Conservation (phyloP, 2,888 invertebrate species). For the Drosophila prostipennis region DNA sequence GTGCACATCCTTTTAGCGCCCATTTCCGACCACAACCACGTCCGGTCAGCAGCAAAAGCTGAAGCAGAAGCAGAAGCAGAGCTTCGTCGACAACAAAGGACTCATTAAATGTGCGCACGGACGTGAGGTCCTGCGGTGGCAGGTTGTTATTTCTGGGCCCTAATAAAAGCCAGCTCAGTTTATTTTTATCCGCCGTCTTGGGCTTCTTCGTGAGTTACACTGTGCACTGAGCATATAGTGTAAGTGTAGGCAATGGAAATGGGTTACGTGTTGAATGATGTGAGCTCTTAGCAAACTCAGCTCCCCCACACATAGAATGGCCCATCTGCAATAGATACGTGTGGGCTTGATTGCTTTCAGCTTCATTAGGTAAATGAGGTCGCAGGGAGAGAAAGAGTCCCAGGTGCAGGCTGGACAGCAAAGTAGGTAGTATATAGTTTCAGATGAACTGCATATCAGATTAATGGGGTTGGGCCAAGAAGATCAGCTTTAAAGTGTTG, state of each 20-base stretch:
- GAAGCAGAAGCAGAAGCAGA: slow-evolving; percentile 36
- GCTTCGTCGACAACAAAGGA: slow-evolving; percentile 44
- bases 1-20: slow-evolving; percentile 68
- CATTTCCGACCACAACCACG: slow-evolving; percentile 72
- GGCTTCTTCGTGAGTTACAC: slow-evolving; percentile 47
- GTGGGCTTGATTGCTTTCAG: slow-evolving; percentile 25
- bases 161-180: slow-evolving; percentile 57
- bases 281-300: slow-evolving; percentile 38
- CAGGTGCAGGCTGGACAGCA: neutral
- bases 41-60: slow-evolving; percentile 63
- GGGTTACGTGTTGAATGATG: slow-evolving; percentile 68
- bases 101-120: slow-evolving; percentile 70
- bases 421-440: neutral
- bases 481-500: neutral
- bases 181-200: slow-evolving; percentile 68
- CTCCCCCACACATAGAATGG: neutral
- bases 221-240: slow-evolving; percentile 35
- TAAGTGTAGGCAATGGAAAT: slow-evolving; percentile 42
- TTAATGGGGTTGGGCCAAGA: neutral
- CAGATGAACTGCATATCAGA: neutral
- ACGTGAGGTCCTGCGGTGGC: slow-evolving; percentile 39
- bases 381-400: neutral
- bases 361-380: slow-evolving; percentile 42
- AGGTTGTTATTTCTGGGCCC: slow-evolving; percentile 21
- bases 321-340: slow-evolving; percentile 12